phyloP scores from a whole-genome alignment of 2,113 vertebrate species.

The Panthera uncia region DNA sequence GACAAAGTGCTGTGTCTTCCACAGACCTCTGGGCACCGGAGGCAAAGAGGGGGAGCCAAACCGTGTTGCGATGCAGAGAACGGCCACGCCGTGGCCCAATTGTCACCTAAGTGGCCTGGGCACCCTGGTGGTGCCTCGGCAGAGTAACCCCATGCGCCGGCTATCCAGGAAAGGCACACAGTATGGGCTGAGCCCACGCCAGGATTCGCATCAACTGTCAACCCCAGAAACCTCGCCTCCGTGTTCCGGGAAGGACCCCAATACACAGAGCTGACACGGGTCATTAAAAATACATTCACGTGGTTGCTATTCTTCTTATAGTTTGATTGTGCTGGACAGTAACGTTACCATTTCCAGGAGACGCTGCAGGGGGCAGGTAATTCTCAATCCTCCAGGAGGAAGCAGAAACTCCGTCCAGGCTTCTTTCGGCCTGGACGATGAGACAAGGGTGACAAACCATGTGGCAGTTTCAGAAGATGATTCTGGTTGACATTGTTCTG shows the following conservation, averaged over 20 bases:
- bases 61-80: background rate
- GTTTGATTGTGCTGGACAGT: background rate
- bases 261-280: background rate
- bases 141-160: too few relatives aligned
- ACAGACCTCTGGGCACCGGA: too few relatives aligned
- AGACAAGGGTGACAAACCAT: rapidly evolving
- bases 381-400: background rate
- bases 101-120: background rate
- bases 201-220: background rate
- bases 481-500: background rate
- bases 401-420: background rate
- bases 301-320: background rate
- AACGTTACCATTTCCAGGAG: background rate
- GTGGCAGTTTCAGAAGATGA: background rate
- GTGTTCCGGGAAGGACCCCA: background rate
- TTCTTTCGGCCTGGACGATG: background rate
- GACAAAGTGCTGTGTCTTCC: background rate
- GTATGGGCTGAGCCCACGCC: background rate
- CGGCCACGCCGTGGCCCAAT: background rate
- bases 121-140: background rate
- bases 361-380: background rate
- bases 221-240: background rate
- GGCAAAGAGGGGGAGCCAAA: background rate
- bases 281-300: background rate
- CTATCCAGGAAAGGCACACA: background rate